Conservation (phyloP, 2,113 vertebrate genomes). For the Butorides virescens region DNA sequence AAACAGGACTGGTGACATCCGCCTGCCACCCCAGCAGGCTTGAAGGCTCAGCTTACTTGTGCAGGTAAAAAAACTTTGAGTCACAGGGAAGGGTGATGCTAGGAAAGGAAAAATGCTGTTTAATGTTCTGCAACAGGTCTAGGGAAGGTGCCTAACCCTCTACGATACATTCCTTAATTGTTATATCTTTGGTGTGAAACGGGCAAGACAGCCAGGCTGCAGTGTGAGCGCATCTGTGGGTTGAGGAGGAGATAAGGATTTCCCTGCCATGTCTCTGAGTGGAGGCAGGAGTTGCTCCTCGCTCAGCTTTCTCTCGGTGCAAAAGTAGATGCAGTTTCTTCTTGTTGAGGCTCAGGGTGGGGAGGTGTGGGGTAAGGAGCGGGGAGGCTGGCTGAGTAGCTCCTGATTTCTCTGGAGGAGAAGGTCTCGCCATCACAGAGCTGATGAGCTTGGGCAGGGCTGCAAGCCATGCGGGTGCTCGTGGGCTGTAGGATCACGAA, state of each 20-base stretch:
- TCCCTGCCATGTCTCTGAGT: background rate
- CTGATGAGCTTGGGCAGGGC: background rate
- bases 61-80: background rate
- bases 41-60: background rate
- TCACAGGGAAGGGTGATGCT: background rate
- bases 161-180: background rate
- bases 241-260: background rate
- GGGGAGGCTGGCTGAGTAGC: background rate
- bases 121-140: background rate
- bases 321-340: background rate
- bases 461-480: background rate
- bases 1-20: background rate
- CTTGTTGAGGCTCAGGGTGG: background rate
- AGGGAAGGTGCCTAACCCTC: background rate
- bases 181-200: background rate
- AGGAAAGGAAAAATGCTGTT: background rate
- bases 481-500: background rate
- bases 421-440: background rate
- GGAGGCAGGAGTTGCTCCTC: background rate
- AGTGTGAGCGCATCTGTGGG: background rate
- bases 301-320: background rate
- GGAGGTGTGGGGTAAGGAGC: background rate
- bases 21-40: background rate
- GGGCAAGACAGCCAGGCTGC: background rate
- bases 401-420: background rate